phyloP scores from a whole-genome alignment of 2,888 invertebrate species.

The Lepidochrysops patricia region DNA sequence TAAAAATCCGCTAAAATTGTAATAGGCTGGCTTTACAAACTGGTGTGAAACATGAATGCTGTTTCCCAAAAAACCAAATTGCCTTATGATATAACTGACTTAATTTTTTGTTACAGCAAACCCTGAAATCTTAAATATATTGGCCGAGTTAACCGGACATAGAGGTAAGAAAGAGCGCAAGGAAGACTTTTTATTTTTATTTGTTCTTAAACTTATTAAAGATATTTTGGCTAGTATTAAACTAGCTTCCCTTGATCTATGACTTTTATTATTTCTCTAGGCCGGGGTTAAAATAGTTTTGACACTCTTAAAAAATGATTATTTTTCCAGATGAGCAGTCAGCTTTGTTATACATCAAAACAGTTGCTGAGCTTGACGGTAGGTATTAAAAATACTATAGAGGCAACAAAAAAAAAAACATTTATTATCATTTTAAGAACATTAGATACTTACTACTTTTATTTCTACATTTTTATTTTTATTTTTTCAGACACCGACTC shows the following conservation, averaged over 20 bases:
- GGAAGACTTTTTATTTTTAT: background rate
- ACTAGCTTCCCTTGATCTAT: background rate
- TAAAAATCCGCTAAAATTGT: no score
- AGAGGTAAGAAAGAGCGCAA: background rate
- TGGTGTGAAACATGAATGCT: no score
- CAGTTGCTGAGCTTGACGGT: constrained; percentile 8
- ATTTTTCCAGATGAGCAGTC: constrained; percentile 16
- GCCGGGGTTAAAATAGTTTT: no score
- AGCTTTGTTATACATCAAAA: constrained; percentile 13
- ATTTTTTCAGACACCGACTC: constrained; percentile 11
- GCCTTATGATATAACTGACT: background rate
- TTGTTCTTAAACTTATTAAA: no score
- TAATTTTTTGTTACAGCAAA: background rate
- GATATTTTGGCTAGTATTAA: background rate
- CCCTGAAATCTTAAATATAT: background rate
- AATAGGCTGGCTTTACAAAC: no score
- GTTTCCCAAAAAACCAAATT: no score
- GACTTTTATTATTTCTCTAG: no score
- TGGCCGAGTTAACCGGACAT: background rate
- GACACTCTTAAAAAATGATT: background rate
- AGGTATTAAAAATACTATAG: background rate
- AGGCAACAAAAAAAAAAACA: no score
- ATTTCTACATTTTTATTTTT: background rate
- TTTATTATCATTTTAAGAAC: no score
- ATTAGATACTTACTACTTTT: no score